Conservation (phyloP, 2,888 invertebrate genomes). For the Gibbula magus region DNA sequence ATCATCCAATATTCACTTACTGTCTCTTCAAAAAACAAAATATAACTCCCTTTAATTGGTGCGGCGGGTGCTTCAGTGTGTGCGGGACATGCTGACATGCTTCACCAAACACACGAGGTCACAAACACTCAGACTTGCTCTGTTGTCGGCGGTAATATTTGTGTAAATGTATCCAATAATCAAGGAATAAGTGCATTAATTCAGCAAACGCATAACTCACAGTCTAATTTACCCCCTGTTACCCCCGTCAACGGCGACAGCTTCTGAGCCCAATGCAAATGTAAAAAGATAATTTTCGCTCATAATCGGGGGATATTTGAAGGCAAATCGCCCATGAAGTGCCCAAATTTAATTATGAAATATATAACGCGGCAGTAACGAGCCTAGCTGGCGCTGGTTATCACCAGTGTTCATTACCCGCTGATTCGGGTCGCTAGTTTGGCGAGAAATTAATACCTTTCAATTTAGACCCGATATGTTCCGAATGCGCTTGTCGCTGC, state of each 20-base stretch:
- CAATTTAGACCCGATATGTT: background rate
- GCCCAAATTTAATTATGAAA: constrained; percentile 22
- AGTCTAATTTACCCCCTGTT: background rate
- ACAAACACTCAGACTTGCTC: no score
- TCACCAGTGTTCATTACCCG: constrained; percentile 12
- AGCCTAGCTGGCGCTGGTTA: background rate
- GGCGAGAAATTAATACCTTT: constrained; percentile 18
- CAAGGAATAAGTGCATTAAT: background rate
- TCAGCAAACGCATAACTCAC: background rate
- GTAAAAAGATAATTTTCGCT: background rate
- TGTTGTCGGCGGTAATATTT: no score
- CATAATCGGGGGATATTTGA: constrained; percentile 11
- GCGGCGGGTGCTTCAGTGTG: no score
- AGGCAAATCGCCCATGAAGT: constrained; percentile 21
- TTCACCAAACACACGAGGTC: no score
- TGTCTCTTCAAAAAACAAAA: no score
- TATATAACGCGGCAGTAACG: constrained; percentile 6
- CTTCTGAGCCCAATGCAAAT: background rate
- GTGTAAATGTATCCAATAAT: background rate
- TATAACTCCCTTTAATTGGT: no score
- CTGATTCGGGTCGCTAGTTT: constrained; percentile 11
- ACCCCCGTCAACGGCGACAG: background rate
- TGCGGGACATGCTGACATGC: no score
- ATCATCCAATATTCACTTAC: no score
- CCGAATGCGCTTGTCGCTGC: no score